Percentiles rank a stretch among this genome's conserved stretches.
Evolutionary conservation across 2,797 vertebrate genomes (phyloP).

Genomic region (Anas acuta): DNA sequence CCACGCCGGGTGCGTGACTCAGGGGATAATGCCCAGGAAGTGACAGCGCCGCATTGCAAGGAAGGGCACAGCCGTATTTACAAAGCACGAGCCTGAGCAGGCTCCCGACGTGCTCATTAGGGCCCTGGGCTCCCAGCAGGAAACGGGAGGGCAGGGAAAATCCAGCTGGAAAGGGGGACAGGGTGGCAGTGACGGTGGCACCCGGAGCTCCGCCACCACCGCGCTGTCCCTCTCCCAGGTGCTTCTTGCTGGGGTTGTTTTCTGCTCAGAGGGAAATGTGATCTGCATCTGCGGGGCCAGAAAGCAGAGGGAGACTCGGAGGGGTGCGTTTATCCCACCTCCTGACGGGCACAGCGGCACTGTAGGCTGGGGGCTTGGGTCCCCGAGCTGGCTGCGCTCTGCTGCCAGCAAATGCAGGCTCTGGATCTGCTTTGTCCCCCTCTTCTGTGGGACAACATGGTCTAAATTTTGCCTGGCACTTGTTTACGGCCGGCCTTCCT

Average conservation of each 20-base stretch:
- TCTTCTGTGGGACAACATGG: rapidly evolving
- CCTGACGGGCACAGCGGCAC: rapidly evolving
- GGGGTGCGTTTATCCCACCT: not conserved
- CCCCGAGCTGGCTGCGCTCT: rapidly evolving
- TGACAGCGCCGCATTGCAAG: not conserved
- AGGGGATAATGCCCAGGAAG: conserved; percentile 54
- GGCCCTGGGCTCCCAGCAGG: not conserved
- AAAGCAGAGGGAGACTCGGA: not conserved
- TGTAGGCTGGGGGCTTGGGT: not conserved
- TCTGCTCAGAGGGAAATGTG: rapidly evolving
- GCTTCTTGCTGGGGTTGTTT: not conserved
- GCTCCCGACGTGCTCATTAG: not conserved
- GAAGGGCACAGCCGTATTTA: not conserved
- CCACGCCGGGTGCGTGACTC: conserved; percentile 29
- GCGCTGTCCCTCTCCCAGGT: rapidly evolving
- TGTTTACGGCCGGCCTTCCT: not conserved
- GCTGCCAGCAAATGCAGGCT: not conserved
- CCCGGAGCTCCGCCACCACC: not conserved
- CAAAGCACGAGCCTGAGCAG: not conserved
- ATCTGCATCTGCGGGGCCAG: not conserved
- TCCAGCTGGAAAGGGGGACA: not conserved
- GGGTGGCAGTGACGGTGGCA: rapidly evolving
- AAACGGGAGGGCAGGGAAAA: not conserved
- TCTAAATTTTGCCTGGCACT: rapidly evolving
- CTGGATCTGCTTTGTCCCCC: rapidly evolving